phyloP scores from a whole-genome alignment of 1,140 invertebrate genomes.

The Pomacea maculata region DNA sequence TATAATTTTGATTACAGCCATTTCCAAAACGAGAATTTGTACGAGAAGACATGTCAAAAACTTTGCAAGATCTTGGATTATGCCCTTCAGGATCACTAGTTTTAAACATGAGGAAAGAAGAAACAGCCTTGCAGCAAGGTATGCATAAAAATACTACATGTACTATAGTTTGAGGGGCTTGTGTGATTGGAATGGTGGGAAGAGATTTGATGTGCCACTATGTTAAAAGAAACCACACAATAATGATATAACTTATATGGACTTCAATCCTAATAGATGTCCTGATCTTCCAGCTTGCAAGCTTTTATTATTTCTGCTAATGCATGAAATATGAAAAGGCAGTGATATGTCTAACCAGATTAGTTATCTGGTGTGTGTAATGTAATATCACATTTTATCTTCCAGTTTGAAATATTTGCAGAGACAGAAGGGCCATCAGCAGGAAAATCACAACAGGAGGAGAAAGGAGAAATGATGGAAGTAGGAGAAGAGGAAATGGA shows the following conservation, averaged over 20 bases:
- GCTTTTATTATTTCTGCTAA: too few species aligned
- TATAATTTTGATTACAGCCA: slow-evolving; percentile 44
- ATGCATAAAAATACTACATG: too few species aligned
- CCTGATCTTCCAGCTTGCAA: too few species aligned
- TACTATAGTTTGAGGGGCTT: too few species aligned
- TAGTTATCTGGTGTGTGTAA: background rate
- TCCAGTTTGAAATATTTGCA: background rate
- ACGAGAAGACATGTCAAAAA: slow-evolving; percentile 40
- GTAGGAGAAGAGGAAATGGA: slow-evolving; percentile 12
- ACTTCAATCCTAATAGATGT: too few species aligned
- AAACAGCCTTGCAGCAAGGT: too few species aligned
- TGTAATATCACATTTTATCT: background rate
- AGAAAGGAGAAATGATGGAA: background rate
- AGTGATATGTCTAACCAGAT: background rate
- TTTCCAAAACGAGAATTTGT: slow-evolving; percentile 60
- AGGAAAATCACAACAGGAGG: background rate
- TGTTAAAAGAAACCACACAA: too few species aligned
- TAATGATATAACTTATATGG: too few species aligned
- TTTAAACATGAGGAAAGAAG: slow-evolving; percentile 49
- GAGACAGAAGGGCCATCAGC: background rate
- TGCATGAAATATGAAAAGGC: too few species aligned
- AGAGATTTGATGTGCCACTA: too few species aligned
- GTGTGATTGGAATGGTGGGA: too few species aligned
- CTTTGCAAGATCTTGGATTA: slow-evolving; percentile 48
- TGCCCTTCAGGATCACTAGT: slow-evolving; percentile 59